A percentile compares a stretch with the other conserved stretches of the same genome.
Conservation (phyloP, 2,888 invertebrate species). For the Machimus atricapillus region DNA sequence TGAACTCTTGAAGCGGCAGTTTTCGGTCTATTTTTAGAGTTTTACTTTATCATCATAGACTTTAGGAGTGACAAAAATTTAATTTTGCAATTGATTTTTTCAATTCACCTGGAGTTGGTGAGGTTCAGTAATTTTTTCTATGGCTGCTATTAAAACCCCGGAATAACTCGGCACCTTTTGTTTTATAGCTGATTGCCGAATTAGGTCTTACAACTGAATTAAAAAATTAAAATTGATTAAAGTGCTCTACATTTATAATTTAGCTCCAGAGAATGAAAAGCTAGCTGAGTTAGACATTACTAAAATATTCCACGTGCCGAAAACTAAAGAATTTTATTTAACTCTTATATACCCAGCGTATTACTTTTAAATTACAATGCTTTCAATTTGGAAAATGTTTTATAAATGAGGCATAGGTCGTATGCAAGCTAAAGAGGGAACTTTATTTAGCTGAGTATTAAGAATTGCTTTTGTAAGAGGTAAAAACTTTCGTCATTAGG, state of each 20-base stretch:
- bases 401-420: neutral
- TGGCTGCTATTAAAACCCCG: too few species aligned
- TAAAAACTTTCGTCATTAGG: neutral
- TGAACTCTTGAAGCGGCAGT: neutral
- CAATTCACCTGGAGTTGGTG: too few species aligned
- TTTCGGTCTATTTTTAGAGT: neutral
- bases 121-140: too few species aligned
- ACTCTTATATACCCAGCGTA: neutral
- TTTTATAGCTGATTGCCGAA: too few species aligned
- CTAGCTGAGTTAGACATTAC: neutral
- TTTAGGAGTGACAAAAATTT: neutral
- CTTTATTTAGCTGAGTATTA: neutral
- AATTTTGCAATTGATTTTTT: too few species aligned
- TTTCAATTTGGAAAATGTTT: neutral
- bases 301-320: neutral
- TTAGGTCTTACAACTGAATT: too few species aligned
- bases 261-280: too few species aligned
- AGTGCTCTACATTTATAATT: neutral
- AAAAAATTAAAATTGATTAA: neutral
- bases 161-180: too few species aligned
- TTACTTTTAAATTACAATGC: neutral
- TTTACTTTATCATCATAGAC: neutral
- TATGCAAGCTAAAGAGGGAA: neutral
- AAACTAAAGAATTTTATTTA: neutral
- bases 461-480: neutral